Conservation (phyloP, 2,797 vertebrate genomes). For the Catostomus latipinnis region DNA sequence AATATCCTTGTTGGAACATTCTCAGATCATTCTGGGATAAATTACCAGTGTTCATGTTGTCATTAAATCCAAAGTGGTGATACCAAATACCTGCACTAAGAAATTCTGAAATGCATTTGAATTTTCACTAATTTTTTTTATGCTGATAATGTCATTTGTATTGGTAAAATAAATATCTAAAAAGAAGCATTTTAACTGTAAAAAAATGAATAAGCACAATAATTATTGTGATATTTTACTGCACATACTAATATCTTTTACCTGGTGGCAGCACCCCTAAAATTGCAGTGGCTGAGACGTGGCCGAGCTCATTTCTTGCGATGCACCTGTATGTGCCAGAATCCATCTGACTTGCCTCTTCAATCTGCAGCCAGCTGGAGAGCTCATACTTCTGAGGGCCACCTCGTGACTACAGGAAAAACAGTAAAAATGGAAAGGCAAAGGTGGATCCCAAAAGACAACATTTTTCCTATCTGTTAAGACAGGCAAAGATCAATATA, state of each 20-base stretch:
- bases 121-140: too few relatives aligned
- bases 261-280: slow-evolving; percentile 74
- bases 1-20: too few relatives aligned
- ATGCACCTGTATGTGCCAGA: slow-evolving; percentile 77
- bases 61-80: too few relatives aligned
- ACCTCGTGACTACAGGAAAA: slow-evolving; percentile 72
- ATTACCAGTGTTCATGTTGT: too few relatives aligned
- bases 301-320: slow-evolving; percentile 74
- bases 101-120: too few relatives aligned
- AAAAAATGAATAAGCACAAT: too few relatives aligned
- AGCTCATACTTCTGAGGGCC: slow-evolving; percentile 80
- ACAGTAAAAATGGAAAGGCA: background rate
- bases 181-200: too few relatives aligned
- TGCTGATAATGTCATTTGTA: too few relatives aligned
- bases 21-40: too few relatives aligned
- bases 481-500: background rate
- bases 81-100: too few relatives aligned
- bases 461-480: background rate
- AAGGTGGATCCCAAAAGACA: background rate
- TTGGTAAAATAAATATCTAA: too few relatives aligned
- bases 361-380: slow-evolving; percentile 83
- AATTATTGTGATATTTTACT: too few relatives aligned
- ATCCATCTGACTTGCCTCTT: slow-evolving; percentile 71
- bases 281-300: slow-evolving; percentile 69
- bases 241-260: slow-evolving; percentile 44